These are phyloP conservation scores for Amphiduros pacificus DNA, from an alignment of 2,888 invertebrate species.

Conservation along the genomic window DNA sequence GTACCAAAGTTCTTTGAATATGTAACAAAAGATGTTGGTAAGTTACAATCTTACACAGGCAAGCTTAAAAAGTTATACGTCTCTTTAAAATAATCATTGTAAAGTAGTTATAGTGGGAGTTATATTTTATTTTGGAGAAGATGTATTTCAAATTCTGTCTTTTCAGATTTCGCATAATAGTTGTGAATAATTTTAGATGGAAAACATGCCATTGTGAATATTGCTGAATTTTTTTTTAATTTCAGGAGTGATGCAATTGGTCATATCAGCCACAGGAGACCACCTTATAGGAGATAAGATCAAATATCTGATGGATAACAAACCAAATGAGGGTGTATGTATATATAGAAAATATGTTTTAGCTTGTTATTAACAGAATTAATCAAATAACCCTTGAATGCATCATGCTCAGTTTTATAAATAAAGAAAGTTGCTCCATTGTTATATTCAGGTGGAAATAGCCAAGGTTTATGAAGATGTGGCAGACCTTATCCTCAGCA, in stretches of 20 bases:
- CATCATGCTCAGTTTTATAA: too few relatives aligned
- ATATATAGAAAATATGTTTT: background rate
- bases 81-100: background rate
- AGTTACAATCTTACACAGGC: constrained; percentile 1
- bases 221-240: too few relatives aligned
- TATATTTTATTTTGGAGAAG: background rate
- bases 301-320: too few relatives aligned
- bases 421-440: too few relatives aligned
- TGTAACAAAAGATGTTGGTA: constrained; percentile 22
- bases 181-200: background rate
- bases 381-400: too few relatives aligned
- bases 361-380: background rate
- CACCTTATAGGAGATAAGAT: too few relatives aligned
- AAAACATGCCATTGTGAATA: background rate
- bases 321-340: too few relatives aligned
- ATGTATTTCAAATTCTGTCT: background rate
- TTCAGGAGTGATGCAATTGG: background rate
- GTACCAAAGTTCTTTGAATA: constrained; percentile 51
- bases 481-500: constrained; percentile 40
- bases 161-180: too few relatives aligned
- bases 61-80: background rate
- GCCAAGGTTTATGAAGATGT: constrained; percentile 32
- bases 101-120: background rate
- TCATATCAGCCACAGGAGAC: background rate
- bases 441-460: constrained; percentile 34